Evolutionary conservation across 2,888 invertebrate species (phyloP), one percentile per base, ranked within the genome.

Genomic region (Galerucella nymphaeae): DNA sequence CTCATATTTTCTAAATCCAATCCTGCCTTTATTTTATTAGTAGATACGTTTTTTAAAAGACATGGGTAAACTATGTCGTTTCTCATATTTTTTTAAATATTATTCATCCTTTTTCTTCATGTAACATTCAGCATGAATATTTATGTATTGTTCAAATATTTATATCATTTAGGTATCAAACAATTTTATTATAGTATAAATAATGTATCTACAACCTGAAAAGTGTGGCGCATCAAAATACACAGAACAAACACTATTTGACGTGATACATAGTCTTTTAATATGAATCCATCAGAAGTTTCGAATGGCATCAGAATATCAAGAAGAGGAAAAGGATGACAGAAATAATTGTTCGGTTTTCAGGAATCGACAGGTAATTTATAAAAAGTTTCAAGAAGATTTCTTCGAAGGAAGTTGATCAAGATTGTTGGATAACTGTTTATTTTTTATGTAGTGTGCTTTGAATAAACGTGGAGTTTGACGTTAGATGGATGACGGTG

Each of bases 351-450:
- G 65, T 65, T 48, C 50, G n/a, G 65, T 45, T 50, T 65, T 42
- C 50, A 53, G 20, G 20, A 50, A 55, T 18, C 42, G 55, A 53
- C 65, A 66, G 65, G 65, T 66, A 66, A 66, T 66, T 66, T 66
- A 66, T 66, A 55, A 66, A 53, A 50, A 66, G 50, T 55, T 20
- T 23, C 23, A 57, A 57, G 57, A 20, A 23, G 57, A 57, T 57
- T 45, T 20, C 45, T 38, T 38, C 38, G 38, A 53, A 53, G 57
- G 65, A 50, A 66, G 30, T 65, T 53, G 65, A 65, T 65, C 65
- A 55, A 65, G 48, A 66, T 57, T 57, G 41, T 55, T 20, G 18
- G 65, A 66, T 66, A 13, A n/a, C 45, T 41, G 48, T 63, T 63
- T 63, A 42, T 65, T 13, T 48, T n/a, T 13, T 6, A 13, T 57